Evolutionary conservation across 2,113 vertebrate species (phyloP), one percentile per base, ranked within the genome.

Genomic region (Meriones unguiculatus): DNA sequence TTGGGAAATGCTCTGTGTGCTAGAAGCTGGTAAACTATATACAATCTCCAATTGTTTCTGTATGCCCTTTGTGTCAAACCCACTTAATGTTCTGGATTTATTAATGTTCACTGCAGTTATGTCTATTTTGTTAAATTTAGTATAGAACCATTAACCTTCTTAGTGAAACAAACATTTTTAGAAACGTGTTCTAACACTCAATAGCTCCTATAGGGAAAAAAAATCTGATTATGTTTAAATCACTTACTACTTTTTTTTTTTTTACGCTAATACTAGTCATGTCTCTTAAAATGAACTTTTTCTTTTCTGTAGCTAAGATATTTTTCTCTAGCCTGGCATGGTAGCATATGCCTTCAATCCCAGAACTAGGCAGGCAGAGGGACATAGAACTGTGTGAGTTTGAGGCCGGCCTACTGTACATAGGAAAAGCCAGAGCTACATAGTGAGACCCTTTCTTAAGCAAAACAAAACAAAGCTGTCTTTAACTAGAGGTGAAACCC

Each of bases 91-190:
- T 20, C 5, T 54, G 7, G 22, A 70, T 89, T 72, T 93, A 10
- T 57, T 88, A 54, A 81, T 64, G 25, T 87, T 95, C 24, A 82
- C 69, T 78, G n/a, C 12, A 87, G 28, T 90, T 87, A 57, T 84
- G 18, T 64, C 7, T 8, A 78, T 67, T 95, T 81, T 96, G 70
- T 69, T 86, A 62, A 64, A 92, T 59, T 95, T 69, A 96, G 54
- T 78, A 80, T 64, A 15, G 30, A 84, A 90, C 76, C 65, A 87
- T n/a, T 93, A 95, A 95, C 59, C 54, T 95, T 75, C 25, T 41
- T 81, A 87, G 18, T 67, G n/a, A 94, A 85, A 69, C 1, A 80
- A 84, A 78, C 4, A 30, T 75, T 77, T 77, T 97, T 95, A 72
- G 62, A 18, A 85, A 89, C 75, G 52, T 62, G 8, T 73, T 91